A percentile compares a stretch with the other conserved stretches of the same genome.
These are phyloP conservation scores for Geococcyx californianus DNA, from an alignment of 2,113 vertebrate genomes.

Conservation along the genomic window DNA sequence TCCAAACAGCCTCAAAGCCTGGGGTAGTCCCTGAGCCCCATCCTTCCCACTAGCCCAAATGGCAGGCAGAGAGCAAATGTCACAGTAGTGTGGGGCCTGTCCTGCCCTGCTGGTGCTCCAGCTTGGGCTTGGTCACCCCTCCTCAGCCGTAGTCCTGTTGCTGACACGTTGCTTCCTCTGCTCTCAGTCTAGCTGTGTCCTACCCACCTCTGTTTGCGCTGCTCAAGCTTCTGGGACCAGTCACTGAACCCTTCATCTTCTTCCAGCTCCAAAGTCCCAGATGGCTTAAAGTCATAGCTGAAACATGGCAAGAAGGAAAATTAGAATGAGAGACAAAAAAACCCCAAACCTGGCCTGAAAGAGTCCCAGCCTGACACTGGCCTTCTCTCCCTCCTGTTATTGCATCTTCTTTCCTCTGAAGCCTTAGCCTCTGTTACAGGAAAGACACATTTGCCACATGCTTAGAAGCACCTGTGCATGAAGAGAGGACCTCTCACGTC, in stretches of 20 bases:
- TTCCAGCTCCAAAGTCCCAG: conserved; percentile 74
- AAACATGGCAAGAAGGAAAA: not conserved
- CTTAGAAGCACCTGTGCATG: not conserved
- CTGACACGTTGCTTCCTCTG: not conserved
- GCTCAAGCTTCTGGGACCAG: conserved; percentile 87
- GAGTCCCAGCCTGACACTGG: not conserved
- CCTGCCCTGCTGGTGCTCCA: too few species aligned
- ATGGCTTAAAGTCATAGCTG: conserved; percentile 77
- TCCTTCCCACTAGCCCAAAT: not conserved
- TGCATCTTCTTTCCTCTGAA: not conserved
- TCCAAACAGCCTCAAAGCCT: not conserved
- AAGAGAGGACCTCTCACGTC: not conserved
- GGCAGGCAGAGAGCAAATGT: not conserved
- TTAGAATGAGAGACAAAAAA: not conserved
- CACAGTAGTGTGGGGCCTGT: not conserved
- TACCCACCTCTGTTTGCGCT: conserved; percentile 69
- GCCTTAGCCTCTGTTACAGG: not conserved
- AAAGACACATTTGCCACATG: not conserved
- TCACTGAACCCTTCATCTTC: conserved; percentile 93
- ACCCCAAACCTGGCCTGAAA: not conserved
- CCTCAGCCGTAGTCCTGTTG: not conserved
- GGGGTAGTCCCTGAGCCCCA: not conserved
- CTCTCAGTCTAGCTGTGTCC: not conserved
- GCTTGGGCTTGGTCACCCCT: not conserved
- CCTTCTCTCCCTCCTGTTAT: not conserved